Percentiles rank a stretch among this genome's conserved stretches.
These are phyloP conservation scores for Diorhabda elongata DNA, from an alignment of 1,140 invertebrate genomes.

Conservation along the genomic window DNA sequence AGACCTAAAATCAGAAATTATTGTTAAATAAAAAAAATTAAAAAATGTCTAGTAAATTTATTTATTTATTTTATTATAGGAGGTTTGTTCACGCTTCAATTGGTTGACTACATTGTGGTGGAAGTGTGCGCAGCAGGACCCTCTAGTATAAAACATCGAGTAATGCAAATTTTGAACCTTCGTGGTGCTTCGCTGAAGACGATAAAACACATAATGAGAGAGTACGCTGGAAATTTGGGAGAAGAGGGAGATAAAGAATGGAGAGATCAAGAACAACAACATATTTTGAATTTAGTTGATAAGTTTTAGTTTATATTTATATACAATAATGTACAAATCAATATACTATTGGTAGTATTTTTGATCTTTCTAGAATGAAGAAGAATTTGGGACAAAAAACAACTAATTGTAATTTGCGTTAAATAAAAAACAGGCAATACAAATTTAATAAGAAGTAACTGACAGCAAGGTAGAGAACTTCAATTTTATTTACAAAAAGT, in stretches of 20 bases:
- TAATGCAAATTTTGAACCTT: slow-evolving; percentile 84
- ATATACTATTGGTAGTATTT: too few species aligned
- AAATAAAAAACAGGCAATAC: too few species aligned
- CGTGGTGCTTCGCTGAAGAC: slow-evolving; percentile 88
- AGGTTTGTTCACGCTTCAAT: slow-evolving; percentile 92
- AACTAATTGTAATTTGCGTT: too few species aligned
- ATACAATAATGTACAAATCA: too few species aligned
- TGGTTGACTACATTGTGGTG: slow-evolving; percentile 92
- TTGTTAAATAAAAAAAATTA: too few species aligned
- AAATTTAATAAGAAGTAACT: too few species aligned
- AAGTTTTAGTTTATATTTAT: slow-evolving; percentile 66
- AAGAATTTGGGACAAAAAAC: too few species aligned
- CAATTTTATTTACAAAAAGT: too few species aligned
- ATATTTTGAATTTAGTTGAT: slow-evolving; percentile 88
- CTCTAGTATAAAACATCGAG: slow-evolving; percentile 78
- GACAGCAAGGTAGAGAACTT: too few species aligned
- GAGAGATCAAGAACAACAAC: slow-evolving; percentile 83
- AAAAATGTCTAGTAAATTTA: too few species aligned
- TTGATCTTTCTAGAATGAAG: too few species aligned
- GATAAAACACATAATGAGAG: slow-evolving; percentile 93
- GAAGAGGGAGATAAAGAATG: slow-evolving; percentile 80
- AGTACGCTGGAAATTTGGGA: slow-evolving; percentile 93
- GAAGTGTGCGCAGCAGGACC: slow-evolving; percentile 81
- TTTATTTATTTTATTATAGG: slow-evolving; percentile 34
- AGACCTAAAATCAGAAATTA: too few species aligned